Percentiles rank a stretch among this genome's conserved stretches.
These are phyloP conservation scores for Percina caprodes DNA, from an alignment of 2,113 vertebrate species.

Conservation along the genomic window DNA sequence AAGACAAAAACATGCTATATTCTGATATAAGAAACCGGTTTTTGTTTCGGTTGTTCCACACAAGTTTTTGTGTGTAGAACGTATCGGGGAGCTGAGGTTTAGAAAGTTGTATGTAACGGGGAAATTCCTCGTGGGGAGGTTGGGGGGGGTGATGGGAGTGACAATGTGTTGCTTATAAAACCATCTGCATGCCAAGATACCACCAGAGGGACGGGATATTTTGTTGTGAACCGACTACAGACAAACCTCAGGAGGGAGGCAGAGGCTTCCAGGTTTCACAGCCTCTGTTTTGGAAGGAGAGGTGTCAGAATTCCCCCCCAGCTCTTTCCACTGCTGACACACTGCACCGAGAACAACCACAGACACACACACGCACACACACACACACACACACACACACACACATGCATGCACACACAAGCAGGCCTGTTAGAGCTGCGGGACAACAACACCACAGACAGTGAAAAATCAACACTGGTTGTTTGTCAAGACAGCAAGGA, in stretches of 20 bases:
- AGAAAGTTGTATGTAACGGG: no score
- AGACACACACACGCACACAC: conserved; percentile 29
- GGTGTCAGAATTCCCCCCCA: conserved; percentile 69
- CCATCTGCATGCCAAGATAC: no score
- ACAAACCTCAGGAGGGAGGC: conserved; percentile 56
- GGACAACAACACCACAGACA: conserved; percentile 34
- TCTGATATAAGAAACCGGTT: no score
- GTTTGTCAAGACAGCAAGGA: conserved; percentile 19
- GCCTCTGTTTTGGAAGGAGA: conserved; percentile 59
- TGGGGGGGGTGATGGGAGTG: no score
- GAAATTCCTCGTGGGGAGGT: no score
- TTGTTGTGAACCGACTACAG: not conserved
- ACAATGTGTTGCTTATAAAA: no score
- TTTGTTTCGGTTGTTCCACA: no score
- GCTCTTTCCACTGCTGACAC: conserved; percentile 64
- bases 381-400: conserved; percentile 24
- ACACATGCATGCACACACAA: conserved; percentile 6
- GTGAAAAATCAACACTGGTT: conserved; percentile 27
- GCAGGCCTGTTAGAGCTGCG: not conserved
- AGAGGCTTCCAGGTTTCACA: conserved; percentile 60
- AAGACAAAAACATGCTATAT: no score
- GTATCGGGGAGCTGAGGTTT: no score
- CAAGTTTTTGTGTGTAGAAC: no score
- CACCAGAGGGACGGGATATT: no score
- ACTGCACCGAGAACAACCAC: conserved; percentile 34